Evolutionary conservation across 2,888 invertebrate genomes (phyloP), one percentile per base, ranked within the genome.

Genomic region (Nomada hirtipes): DNA sequence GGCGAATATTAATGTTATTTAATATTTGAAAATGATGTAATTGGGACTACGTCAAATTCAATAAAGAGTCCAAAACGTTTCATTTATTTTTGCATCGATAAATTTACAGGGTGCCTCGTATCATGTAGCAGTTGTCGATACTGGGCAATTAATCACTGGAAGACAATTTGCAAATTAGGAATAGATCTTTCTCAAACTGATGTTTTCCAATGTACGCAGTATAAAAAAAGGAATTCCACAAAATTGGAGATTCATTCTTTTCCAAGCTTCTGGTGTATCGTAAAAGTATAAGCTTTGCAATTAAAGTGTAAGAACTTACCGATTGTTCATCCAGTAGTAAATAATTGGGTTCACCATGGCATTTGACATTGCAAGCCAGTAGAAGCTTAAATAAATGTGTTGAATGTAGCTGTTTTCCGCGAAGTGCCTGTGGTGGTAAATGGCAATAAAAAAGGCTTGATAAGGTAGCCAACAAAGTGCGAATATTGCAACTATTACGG

Each of bases 321-420:
- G 96, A 88, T 97, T 96, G 93, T 98, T 98, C 98, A 98, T 98
- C 97, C 98, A 98, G 92, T 98, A 98, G 93, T 98, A 98, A 68
- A 98, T 97, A 76, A 98, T 96, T 0, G 98, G 98, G 94, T 98
- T 98, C 76, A 98, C 98, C 97, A 98, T 98, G 0, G 98, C 97
- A 91, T 98, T 98, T 15, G 98, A 97, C 98, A 98, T 98, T 2
- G 98, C 98, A 77, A 98, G 95, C 97, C 97, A 98, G 91, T 98
- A 98, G 94, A 98, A 98, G 36, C 96, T 96, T 69, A 98, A 95
- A 93, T 97, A 98, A 84, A 98, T 95, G 89, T 98, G 98, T 90
- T 97, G 98, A 0, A 97, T 96, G 91, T 97, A 97, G 89, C 96
- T 96, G 92, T 95, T 95, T 89, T 95, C 95, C 63, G 96, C 92